Percentiles rank a stretch among this genome's conserved stretches.
These are phyloP conservation scores for Poecilia picta DNA, from an alignment of 2,797 vertebrate species.

Conservation along the genomic window DNA sequence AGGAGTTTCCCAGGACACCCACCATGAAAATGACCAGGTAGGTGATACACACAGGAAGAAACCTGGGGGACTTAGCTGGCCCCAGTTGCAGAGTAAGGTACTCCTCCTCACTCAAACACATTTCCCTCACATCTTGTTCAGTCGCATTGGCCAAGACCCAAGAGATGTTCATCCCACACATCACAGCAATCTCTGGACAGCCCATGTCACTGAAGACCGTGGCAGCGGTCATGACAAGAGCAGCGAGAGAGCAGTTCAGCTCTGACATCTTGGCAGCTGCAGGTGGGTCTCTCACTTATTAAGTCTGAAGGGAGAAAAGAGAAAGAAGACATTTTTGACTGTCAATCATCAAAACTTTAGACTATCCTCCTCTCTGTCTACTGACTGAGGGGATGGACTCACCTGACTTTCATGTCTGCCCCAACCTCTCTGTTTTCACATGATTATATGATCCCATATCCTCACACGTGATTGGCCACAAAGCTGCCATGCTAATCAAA, in stretches of 20 bases:
- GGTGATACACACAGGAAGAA: constrained; percentile 72
- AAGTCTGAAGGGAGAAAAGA: constrained; percentile 11
- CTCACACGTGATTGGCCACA: too few species aligned
- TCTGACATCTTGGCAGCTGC: constrained; percentile 27
- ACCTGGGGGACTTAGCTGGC: constrained; percentile 61
- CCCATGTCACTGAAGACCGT: constrained; percentile 12
- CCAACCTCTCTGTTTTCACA: too few species aligned
- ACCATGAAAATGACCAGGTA: constrained; percentile 78
- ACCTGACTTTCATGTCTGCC: too few species aligned
- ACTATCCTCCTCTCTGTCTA: too few species aligned
- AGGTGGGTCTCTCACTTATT: not conserved
- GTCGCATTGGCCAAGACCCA: constrained; percentile 40
- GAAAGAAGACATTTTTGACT: not conserved
- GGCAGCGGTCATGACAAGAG: constrained; percentile 1
- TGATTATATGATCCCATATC: too few species aligned
- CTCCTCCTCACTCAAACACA: constrained; percentile 63
- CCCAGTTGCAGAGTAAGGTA: constrained; percentile 67
- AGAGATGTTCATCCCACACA: constrained; percentile 65
- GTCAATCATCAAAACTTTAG: not conserved
- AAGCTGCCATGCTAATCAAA: too few species aligned
- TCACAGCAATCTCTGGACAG: constrained; percentile 54
- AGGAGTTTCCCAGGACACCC: constrained; percentile 76
- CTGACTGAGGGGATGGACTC: too few species aligned
- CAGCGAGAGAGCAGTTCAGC: constrained; percentile 57
- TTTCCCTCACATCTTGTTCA: constrained; percentile 43